Evolutionary conservation across 2,113 vertebrate genomes (phyloP), one percentile per base, ranked within the genome.

Genomic region (Tapirus terrestris): DNA sequence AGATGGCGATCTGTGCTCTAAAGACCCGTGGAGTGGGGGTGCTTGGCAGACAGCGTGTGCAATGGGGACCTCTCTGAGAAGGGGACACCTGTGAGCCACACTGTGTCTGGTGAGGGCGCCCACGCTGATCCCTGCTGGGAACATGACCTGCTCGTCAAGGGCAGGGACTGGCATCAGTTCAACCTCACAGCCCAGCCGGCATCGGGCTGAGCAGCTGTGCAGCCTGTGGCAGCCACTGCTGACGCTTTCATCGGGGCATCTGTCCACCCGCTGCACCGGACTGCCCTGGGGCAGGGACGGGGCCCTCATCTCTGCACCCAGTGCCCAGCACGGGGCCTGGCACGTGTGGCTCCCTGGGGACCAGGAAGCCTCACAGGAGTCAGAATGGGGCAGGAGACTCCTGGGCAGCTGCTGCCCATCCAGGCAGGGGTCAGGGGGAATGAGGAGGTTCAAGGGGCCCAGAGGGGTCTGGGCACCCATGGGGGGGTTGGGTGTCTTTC

Each of bases 171-270:
- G 51, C 6, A 11, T 61, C 39, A 14, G 1, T n/a, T 63, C 48
- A 23, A 0, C 3, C 12, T 43, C 39, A 25, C 3, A 17, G 39
- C 53, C 5, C 31, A 20, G 36, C n/a, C 0, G 10, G 51, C 58
- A 0, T 8, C 0, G 0, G 31, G 43, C 31, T 11, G 16, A 84
- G 61, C 2, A 7, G 39, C 29, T 8, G 5, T 67, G 75, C 25
- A n/a, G 5, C 11, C 76, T 12, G 0, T 0, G 65, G 89, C 56
- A 33, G n/a, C 51, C 21, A 25, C n/a, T 21, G 31, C 7, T 43
- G 33, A 3, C 83, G 89, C 31, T 36, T 31, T 51, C 21, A 17
- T 43, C 43, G 12, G 56, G 63, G 39, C 45, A 39, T 58, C 27
- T 4, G 29, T 16, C 73, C n/a, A 12, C 20, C 36, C 1, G 0